Evolutionary conservation across 1,140 invertebrate species (phyloP), one percentile per base, ranked within the genome.

Genomic region (Geopemphigus sp.): DNA sequence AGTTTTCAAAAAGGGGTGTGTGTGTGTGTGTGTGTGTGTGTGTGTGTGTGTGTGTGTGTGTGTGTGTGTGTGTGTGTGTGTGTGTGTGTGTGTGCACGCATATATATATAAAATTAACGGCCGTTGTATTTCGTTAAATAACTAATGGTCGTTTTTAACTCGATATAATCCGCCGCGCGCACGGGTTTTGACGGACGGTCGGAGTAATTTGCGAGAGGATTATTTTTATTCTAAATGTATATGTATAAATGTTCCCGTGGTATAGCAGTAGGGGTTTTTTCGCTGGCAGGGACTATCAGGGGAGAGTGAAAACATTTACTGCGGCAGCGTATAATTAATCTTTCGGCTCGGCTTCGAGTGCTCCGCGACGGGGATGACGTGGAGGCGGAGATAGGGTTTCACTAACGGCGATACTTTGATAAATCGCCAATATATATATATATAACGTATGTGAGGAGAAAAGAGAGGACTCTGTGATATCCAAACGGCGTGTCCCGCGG

Each of bases 111-210:
- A 39, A 39, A 39, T 39, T 15, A 53, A 15, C 50, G 68, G 19
- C 19, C 32, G 64, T 45, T 26, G 50, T 53, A 26, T 72, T 72
- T 8, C 29, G 70, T 54, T 39, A 56, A 54, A 73, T 54, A 56
- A 73, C 70, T 73, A 74, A 74, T 74, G 72, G 54, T 8, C n/a
- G 29, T 74, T 57, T 39, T 74, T 74, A 32, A 74, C 45, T 74
- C 17, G n/a, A 74, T 74, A 57, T 56, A 74, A 57, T 57, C 72
- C 72, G 5, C 32, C 32, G 32, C 32, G 32, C 8, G 32, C 26
- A 26, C 19, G 53, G 53, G 53, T 56, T 39, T 73, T 73, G 53
- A 39, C 26, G 29, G 32, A 32, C 72, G 64, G 64, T 5, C 64
- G 39, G 15, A 74, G 29, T 74, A 56, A 74, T 57, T 74, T 74